Evolutionary conservation across 2,113 vertebrate species (phyloP).

Genomic region (Protobothrops flavoviridis): DNA sequence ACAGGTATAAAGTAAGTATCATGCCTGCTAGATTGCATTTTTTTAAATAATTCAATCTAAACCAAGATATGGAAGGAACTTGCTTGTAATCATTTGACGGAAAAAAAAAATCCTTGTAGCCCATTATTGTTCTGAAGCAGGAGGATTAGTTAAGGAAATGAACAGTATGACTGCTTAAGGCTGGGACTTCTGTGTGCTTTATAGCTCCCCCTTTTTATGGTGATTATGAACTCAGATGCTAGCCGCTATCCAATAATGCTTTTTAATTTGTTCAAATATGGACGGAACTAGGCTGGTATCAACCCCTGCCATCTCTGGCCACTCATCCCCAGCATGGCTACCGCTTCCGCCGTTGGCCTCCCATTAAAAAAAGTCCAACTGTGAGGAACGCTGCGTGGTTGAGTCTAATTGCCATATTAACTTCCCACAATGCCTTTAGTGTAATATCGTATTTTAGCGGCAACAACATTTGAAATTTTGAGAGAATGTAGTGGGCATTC

Average conservation of each 20-base stretch:
- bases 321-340: neutral
- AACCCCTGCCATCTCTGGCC: neutral
- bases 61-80: neutral
- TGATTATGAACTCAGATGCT: neutral
- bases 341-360: neutral
- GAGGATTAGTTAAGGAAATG: neutral
- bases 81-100: neutral
- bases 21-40: neutral
- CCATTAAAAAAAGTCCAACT: constrained; percentile 1
- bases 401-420: neutral
- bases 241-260: neutral
- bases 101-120: neutral
- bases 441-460: neutral
- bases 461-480: neutral
- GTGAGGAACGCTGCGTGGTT: neutral
- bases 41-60: neutral
- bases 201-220: neutral
- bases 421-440: neutral
- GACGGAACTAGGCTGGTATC: neutral
- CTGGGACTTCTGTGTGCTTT: neutral
- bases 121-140: neutral
- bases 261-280: neutral
- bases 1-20: neutral
- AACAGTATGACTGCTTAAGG: neutral
- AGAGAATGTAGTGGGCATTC: neutral